A percentile compares a stretch with the other conserved stretches of the same genome.
phyloP scores from a whole-genome alignment of 1,140 invertebrate genomes.

The Cyphomyrmex costatus region DNA sequence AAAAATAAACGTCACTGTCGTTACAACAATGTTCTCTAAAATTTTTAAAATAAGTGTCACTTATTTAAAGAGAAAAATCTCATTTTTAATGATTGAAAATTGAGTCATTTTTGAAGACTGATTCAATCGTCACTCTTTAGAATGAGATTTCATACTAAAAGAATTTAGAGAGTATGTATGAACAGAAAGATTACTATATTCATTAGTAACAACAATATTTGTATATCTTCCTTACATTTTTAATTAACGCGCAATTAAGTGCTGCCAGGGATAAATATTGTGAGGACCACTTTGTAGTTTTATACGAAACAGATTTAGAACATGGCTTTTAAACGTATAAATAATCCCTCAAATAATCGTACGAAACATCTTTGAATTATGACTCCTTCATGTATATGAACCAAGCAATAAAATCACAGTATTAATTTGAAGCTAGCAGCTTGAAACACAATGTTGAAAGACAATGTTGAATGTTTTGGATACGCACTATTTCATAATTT shows the following conservation, averaged over 20 bases:
- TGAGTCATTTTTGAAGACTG: too few species aligned
- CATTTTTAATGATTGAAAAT: too few species aligned
- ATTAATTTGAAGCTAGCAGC: slow-evolving; percentile 12
- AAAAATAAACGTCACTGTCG: not conserved
- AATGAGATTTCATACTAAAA: too few species aligned
- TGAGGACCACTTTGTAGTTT: slow-evolving; percentile 24
- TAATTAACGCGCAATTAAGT: not conserved
- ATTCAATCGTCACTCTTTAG: too few species aligned
- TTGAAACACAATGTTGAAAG: not conserved
- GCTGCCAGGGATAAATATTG: slow-evolving; percentile 51
- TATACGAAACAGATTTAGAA: slow-evolving; percentile 37
- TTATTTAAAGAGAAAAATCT: too few species aligned
- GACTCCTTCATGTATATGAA: slow-evolving; percentile 7
- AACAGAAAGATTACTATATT: not conserved
- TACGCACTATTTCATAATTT: not conserved
- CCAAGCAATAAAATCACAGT: slow-evolving; percentile 2
- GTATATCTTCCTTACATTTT: not conserved
- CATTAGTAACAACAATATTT: not conserved
- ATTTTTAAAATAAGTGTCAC: too few species aligned
- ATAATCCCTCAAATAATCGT: slow-evolving; percentile 47
- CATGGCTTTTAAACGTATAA: slow-evolving; percentile 59
- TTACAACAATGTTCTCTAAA: too few species aligned
- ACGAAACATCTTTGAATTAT: slow-evolving; percentile 62
- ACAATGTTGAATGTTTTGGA: not conserved
- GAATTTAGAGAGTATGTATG: not conserved